Conservation (phyloP, 2,888 invertebrate genomes). For the Rugalucina vietnamica region DNA sequence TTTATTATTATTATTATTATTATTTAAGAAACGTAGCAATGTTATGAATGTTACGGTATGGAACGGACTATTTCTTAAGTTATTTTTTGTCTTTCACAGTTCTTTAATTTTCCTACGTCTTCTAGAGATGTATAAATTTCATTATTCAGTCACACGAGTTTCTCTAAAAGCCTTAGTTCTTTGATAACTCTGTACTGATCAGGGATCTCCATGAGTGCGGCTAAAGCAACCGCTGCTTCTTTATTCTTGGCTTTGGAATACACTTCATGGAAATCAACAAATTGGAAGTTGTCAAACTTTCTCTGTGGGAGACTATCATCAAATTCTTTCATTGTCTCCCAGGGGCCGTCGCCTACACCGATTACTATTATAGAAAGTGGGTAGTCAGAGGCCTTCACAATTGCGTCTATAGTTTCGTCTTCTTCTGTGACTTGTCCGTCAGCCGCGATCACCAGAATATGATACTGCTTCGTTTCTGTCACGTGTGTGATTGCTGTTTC, state of each 20-base stretch:
- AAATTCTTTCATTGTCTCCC: constrained; percentile 85
- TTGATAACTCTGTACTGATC: background rate
- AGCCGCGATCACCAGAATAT: constrained; percentile 85
- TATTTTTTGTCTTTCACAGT: too few species aligned
- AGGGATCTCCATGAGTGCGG: background rate
- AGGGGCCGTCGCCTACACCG: constrained; percentile 85
- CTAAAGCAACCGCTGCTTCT: background rate
- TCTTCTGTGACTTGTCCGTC: constrained; percentile 85
- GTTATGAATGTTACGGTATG: too few species aligned
- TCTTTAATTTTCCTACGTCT: too few species aligned
- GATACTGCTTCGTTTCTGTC: too few species aligned
- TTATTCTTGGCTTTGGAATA: background rate
- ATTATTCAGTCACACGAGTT: too few species aligned
- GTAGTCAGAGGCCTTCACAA: constrained; percentile 84
- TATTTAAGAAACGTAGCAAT: too few species aligned
- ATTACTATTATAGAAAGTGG: constrained; percentile 85
- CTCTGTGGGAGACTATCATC: constrained; percentile 84
- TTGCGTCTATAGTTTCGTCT: constrained; percentile 83
- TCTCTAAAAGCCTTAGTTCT: background rate
- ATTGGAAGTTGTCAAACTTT: constrained; percentile 83
- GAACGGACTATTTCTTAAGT: too few species aligned
- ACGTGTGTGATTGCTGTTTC: too few species aligned
- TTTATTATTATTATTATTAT: too few species aligned
- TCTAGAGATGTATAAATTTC: too few species aligned
- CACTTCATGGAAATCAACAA: background rate